Conservation (phyloP, 2,797 vertebrate species). For the Enteromius unitaeniatus region DNA sequence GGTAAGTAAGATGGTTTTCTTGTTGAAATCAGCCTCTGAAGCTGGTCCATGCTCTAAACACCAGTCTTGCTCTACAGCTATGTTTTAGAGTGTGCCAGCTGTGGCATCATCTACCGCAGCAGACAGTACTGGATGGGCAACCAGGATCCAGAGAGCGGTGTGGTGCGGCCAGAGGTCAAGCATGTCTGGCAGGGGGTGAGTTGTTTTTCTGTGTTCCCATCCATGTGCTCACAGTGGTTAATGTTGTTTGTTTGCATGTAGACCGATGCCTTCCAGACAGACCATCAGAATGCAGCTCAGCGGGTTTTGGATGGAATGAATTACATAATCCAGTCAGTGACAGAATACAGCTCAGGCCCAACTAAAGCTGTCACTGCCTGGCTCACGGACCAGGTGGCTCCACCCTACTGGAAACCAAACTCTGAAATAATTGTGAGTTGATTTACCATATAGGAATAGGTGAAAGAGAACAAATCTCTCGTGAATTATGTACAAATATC, state of each 20-base stretch:
- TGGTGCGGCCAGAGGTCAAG: slow-evolving; percentile 82
- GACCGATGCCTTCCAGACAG: slow-evolving; percentile 77
- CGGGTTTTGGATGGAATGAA: slow-evolving; percentile 84
- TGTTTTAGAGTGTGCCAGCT: slow-evolving; percentile 81
- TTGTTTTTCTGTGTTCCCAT: not conserved
- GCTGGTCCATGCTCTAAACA: not conserved
- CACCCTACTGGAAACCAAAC: slow-evolving; percentile 85
- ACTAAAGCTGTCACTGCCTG: slow-evolving; percentile 81
- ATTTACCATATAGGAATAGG: not conserved
- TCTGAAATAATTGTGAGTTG: slow-evolving; percentile 79
- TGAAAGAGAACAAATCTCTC: not conserved
- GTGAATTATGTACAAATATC: not conserved
- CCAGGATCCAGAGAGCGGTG: slow-evolving; percentile 81
- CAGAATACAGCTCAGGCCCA: slow-evolving; percentile 82
- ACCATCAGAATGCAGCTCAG: slow-evolving; percentile 85
- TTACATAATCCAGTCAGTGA: slow-evolving; percentile 81
- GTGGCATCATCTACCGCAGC: slow-evolving; percentile 86
- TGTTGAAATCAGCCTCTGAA: not conserved
- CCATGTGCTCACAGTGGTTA: not conserved
- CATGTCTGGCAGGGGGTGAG: slow-evolving; percentile 84
- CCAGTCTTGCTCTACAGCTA: slow-evolving; percentile 69
- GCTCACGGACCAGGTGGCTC: slow-evolving; percentile 86
- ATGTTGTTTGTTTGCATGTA: slow-evolving; percentile 54
- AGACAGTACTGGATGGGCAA: slow-evolving; percentile 87
- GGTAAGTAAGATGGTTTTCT: slow-evolving; percentile 69